phyloP scores from a whole-genome alignment of 2,797 vertebrate genomes.

The Antennarius maculatus region DNA sequence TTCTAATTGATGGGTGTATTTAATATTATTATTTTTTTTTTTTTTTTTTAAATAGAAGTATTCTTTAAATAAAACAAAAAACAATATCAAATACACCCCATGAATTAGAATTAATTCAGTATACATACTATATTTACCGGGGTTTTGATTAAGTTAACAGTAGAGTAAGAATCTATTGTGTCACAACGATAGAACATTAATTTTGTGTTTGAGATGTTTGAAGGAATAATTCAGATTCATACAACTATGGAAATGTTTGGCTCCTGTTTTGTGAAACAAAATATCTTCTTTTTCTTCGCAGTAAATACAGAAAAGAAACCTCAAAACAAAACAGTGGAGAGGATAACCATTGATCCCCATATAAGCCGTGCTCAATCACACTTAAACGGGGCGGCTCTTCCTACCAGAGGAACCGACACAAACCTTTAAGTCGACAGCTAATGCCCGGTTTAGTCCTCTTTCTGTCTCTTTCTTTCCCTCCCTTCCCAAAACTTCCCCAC shows the following conservation, averaged over 20 bases:
- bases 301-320: slow-evolving; percentile 77
- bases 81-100: not conserved
- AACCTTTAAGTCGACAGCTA: slow-evolving; percentile 84
- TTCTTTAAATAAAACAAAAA: no score
- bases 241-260: slow-evolving; percentile 76
- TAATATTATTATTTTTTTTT: no score
- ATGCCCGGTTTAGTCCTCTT: slow-evolving; percentile 81
- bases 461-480: slow-evolving; percentile 54
- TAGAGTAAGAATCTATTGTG: slow-evolving; percentile 25
- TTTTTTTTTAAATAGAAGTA: no score
- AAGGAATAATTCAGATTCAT: slow-evolving; percentile 53
- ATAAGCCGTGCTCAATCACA: slow-evolving; percentile 84
- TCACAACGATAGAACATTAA: no score
- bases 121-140: no score
- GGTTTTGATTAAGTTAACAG: slow-evolving; percentile 17
- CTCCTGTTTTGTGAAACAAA: slow-evolving; percentile 72
- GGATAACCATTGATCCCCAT: slow-evolving; percentile 85
- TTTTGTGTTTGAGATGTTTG: slow-evolving; percentile 38
- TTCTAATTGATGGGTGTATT: not conserved
- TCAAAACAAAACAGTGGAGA: slow-evolving; percentile 82
- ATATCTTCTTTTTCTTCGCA: slow-evolving; percentile 68
- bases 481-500: slow-evolving; percentile 62
- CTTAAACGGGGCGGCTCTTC: slow-evolving; percentile 82
- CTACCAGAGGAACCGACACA: slow-evolving; percentile 79
- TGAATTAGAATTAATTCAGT: no score